A percentile compares a stretch with the other conserved stretches of the same genome.
Conservation (phyloP, 2,113 vertebrate species). For the Heloderma charlesbogerti region DNA sequence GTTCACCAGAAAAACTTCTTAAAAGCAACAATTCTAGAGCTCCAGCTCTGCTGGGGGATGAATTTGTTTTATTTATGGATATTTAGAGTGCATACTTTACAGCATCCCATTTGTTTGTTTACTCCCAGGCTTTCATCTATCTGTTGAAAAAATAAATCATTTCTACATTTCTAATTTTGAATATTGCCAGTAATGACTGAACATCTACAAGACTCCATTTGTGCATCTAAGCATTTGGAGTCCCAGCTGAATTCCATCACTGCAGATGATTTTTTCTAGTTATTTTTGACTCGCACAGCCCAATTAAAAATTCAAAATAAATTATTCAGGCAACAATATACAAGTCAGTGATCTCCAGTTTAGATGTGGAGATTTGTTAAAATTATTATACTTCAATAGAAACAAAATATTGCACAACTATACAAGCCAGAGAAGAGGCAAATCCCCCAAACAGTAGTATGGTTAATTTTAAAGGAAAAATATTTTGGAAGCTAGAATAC, state of each 20-base stretch:
- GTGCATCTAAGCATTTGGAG: neutral
- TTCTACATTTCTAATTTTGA: constrained; percentile 13
- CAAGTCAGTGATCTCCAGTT: neutral
- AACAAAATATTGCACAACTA: neutral
- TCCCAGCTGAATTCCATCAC: neutral
- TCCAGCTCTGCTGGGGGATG: neutral
- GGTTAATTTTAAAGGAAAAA: neutral
- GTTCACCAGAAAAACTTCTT: neutral
- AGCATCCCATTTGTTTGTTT: constrained; percentile 20
- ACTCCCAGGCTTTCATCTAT: neutral
- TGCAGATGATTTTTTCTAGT: neutral
- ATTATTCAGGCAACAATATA: neutral
- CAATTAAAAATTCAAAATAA: neutral
- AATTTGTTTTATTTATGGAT: constrained; percentile 29
- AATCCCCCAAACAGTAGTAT: neutral
- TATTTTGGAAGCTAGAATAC: neutral
- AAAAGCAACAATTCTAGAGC: neutral
- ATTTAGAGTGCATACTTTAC: constrained; percentile 21
- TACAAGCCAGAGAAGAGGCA: neutral
- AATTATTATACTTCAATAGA: neutral
- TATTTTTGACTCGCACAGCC: neutral
- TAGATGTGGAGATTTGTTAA: neutral
- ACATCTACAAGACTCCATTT: constrained; percentile 4
- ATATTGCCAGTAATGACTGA: neutral
- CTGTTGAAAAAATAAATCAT: neutral